Conservation (phyloP, 2,113 vertebrate species). For the Corvus moneduloides region DNA sequence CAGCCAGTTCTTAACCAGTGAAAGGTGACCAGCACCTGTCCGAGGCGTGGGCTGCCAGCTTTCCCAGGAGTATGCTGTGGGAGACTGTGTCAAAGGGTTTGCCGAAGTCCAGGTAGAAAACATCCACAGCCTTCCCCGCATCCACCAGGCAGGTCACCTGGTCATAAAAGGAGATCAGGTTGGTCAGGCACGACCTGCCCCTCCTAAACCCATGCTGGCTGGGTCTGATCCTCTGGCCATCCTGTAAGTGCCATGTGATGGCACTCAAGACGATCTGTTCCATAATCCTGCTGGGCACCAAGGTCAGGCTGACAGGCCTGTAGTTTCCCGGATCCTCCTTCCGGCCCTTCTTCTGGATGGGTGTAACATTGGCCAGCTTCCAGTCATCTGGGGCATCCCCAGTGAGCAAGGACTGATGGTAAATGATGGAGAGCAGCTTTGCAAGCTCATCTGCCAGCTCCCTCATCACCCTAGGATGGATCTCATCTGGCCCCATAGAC, state of each 20-base stretch:
- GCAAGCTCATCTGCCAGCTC: not conserved
- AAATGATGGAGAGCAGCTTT: not conserved
- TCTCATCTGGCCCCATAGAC: not conserved
- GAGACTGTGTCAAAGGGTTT: not conserved
- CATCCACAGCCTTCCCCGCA: not conserved
- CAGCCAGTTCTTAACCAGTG: not conserved
- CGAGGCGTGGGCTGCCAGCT: not conserved
- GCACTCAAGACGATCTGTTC: not conserved
- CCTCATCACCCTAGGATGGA: not conserved
- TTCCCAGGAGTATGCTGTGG: not conserved
- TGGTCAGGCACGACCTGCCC: not conserved
- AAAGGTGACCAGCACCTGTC: no score
- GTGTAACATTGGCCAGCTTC: no score
- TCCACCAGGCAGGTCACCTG: not conserved
- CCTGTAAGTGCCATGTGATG: not conserved
- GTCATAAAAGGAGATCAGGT: not conserved
- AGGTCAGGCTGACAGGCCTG: not conserved
- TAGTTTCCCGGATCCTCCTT: no score
- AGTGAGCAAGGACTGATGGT: no score
- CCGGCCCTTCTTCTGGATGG: no score
- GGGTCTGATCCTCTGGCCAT: not conserved
- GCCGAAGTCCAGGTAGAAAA: not conserved
- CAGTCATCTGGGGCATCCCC: no score
- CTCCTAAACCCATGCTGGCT: not conserved
- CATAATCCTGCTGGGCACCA: accelerated